phyloP scores from a whole-genome alignment of 2,113 vertebrate genomes.

The cattle (Bos taurus) region DNA sequence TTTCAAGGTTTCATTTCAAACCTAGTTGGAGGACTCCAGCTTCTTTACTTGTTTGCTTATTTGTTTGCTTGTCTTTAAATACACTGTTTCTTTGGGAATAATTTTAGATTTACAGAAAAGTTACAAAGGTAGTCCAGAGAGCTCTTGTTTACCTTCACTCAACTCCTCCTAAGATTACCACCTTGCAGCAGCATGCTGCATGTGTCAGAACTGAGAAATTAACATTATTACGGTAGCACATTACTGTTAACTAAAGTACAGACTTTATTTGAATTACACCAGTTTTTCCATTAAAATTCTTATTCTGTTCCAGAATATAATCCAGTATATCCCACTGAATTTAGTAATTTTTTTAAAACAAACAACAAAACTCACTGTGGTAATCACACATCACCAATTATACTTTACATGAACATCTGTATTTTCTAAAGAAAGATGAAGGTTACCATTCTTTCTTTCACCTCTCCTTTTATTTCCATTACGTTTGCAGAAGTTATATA shows the following conservation, averaged over 20 bases:
- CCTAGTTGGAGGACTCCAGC: not conserved
- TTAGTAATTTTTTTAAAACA: not conserved
- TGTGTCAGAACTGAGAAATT: not conserved
- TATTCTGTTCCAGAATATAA: not conserved
- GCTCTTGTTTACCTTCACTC: not conserved
- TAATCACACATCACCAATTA: not conserved
- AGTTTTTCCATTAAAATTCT: not conserved
- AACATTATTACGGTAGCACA: not conserved
- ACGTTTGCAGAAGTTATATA: not conserved
- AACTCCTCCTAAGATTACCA: not conserved
- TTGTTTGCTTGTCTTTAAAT: constrained; percentile 20
- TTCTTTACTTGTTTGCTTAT: not conserved
- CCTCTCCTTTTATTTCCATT: not conserved
- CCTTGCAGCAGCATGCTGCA: not conserved
- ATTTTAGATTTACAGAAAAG: not conserved
- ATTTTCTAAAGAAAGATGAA: not conserved
- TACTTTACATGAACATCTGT: not conserved
- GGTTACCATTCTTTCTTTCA: not conserved
- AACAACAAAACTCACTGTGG: not conserved
- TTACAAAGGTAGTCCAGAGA: not conserved
- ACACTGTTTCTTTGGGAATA: not conserved
- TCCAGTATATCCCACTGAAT: not conserved
- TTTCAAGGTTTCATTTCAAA: not conserved
- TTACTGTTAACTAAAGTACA: not conserved
- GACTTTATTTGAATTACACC: not conserved